Base-by-base conservation (phyloP, 1,140 invertebrate species). In the Idris sp. region DNA sequence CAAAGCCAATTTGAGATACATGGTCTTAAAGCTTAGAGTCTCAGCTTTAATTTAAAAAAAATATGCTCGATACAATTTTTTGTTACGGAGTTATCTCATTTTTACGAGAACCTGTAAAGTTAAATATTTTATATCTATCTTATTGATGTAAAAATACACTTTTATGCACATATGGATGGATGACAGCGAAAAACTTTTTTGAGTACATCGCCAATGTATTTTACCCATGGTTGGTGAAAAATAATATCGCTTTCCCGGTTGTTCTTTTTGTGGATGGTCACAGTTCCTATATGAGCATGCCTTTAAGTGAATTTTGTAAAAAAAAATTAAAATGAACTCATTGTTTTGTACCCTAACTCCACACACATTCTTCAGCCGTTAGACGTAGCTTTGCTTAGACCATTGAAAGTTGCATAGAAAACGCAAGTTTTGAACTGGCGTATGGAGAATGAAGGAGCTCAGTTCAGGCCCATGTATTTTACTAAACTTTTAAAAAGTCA, bases 221-320 rank as follows among this genome's bases (percentile, higher is more conserved):
- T 13, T 43, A 43, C 15, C 18, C 5, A 11, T 43, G 40, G 40
- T 13, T 43, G 10, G 7, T 2, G 11, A 19, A 25, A 43, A 25
- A 43, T 1, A 3, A 10, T 1, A 43, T 43, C 15, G 18, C 10
- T n/a, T 25, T 43, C 25, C 40, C 40, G 3, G 11, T 43, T 1
- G 9, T 25, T 10, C 40, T 43, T 22, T 25, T 25, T 25, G 40
- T 43, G 1, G 40, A 43, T 43, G 40, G 40, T 10, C 40, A 19
- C 10, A 40, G 36, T 16, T 40, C 14, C 4, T 16, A 40, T 13
- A 43, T 43, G 18, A 25, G 40, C n/a, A 25, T 43, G 18, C 19
- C 40, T 43, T 25, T 43, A 19, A 43, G 40, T 14, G 40, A 22
- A 3, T 43, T 43, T 16, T 43, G 40, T 25, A 6, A 7, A 11